These are phyloP conservation scores for Melikaiella ostensackeni DNA, from an alignment of 2,888 invertebrate genomes.

Conservation along the genomic window DNA sequence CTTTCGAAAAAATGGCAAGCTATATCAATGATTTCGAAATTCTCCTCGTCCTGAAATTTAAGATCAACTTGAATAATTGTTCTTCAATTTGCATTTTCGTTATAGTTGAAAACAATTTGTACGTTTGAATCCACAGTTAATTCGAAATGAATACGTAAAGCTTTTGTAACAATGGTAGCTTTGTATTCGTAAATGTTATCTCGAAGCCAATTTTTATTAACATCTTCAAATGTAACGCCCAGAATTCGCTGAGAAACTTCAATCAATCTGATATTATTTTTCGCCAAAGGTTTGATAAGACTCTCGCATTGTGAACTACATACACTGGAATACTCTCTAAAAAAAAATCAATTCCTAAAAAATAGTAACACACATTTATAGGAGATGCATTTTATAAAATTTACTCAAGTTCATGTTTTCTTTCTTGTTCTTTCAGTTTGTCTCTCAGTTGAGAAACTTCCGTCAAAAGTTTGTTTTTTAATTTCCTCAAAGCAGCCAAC, in stretches of 20 bases:
- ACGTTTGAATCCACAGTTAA: slow-evolving; percentile 60
- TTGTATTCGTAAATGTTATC: slow-evolving; percentile 57
- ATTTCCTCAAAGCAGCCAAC: slow-evolving; percentile 43
- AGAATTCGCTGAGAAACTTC: slow-evolving; percentile 48
- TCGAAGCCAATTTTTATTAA: slow-evolving; percentile 58
- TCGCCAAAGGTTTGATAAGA: not conserved
- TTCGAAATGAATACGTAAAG: slow-evolving; percentile 52
- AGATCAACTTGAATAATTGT: not conserved
- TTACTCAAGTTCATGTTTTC: slow-evolving; percentile 15
- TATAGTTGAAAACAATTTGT: not conserved
- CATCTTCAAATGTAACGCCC: slow-evolving; percentile 59
- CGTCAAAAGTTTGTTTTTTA: slow-evolving; percentile 50
- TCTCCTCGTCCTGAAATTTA: slow-evolving; percentile 43
- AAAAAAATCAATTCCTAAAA: not conserved
- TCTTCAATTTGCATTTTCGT: not conserved
- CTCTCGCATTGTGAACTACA: not conserved
- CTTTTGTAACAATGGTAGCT: slow-evolving; percentile 53
- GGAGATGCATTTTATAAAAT: slow-evolving; percentile 5
- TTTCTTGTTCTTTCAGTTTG: slow-evolving; percentile 46
- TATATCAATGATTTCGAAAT: slow-evolving; percentile 55
- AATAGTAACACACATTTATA: not conserved
- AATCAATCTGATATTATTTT: slow-evolving; percentile 43
- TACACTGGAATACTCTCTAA: slow-evolving; percentile 2
- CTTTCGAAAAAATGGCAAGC: slow-evolving; percentile 55
- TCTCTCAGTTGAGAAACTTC: slow-evolving; percentile 46